Evolutionary conservation across 2,113 vertebrate species (phyloP).

Genomic region (Tachycineta bicolor): DNA sequence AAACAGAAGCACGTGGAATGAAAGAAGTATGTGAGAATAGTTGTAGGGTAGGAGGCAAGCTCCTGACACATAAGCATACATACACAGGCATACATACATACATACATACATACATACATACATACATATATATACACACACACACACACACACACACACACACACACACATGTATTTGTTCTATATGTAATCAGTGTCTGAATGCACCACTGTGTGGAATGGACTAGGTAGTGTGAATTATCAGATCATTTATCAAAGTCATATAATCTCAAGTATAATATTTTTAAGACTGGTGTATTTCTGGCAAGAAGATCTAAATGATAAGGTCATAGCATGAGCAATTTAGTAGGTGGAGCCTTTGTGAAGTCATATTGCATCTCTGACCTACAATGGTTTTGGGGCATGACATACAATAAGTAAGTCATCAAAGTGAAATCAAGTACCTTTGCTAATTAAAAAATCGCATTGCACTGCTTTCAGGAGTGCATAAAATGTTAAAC

Average conservation of each 20-base stretch:
- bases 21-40: neutral
- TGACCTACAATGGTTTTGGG: neutral
- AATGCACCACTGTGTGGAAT: neutral
- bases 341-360: neutral
- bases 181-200: fast-evolving
- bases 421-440: neutral
- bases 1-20: neutral
- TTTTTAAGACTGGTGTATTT: neutral
- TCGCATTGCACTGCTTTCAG: neutral
- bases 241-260: neutral
- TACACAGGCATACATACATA: fast-evolving
- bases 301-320: neutral
- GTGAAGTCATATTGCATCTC: neutral
- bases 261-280: neutral
- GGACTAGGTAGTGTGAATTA: neutral
- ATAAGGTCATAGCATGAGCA: neutral
- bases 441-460: neutral
- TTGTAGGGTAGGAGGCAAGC: neutral
- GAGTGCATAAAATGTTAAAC: neutral
- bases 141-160: too few species aligned
- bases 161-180: neutral
- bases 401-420: neutral
- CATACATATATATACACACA: fast-evolving
- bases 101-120: fast-evolving
- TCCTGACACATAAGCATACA: neutral